Conservation (phyloP, 1,140 invertebrate genomes). For the Cydia fagiglandana region DNA sequence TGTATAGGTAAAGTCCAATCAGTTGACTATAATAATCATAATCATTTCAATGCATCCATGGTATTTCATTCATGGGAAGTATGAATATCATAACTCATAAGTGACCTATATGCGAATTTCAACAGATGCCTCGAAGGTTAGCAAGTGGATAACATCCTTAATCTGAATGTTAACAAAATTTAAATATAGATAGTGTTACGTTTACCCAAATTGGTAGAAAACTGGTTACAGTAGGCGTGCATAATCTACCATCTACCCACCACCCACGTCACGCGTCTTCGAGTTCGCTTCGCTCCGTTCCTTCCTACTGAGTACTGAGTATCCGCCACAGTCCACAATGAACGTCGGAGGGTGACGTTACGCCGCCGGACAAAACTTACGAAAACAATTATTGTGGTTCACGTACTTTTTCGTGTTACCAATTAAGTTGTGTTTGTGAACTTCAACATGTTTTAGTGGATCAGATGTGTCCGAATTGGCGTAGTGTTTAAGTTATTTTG, state of each 20-base stretch:
- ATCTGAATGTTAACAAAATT: neutral
- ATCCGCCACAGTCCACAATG: slow-evolving; percentile 49
- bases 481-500: slow-evolving; percentile 54
- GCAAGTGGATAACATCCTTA: no score
- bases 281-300: neutral
- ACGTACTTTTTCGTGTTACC: slow-evolving; percentile 56
- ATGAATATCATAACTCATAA: no score
- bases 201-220: neutral
- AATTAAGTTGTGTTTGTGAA: slow-evolving; percentile 41
- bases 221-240: neutral
- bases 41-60: no score
- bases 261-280: slow-evolving; percentile 25
- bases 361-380: slow-evolving; percentile 46
- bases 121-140: no score
- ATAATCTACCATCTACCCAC: neutral
- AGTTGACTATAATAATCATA: no score
- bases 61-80: no score
- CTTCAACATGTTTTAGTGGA: slow-evolving; percentile 58
- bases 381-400: slow-evolving; percentile 52
- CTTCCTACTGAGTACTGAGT: neutral
- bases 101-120: no score
- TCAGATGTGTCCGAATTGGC: slow-evolving; percentile 42
- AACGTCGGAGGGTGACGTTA: slow-evolving; percentile 51
- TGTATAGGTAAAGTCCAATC: no score
- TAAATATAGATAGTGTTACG: neutral